Percentiles rank a stretch among this genome's conserved stretches.
Conservation (phyloP, 2,888 invertebrate genomes). For the Strigamia crassipes region DNA sequence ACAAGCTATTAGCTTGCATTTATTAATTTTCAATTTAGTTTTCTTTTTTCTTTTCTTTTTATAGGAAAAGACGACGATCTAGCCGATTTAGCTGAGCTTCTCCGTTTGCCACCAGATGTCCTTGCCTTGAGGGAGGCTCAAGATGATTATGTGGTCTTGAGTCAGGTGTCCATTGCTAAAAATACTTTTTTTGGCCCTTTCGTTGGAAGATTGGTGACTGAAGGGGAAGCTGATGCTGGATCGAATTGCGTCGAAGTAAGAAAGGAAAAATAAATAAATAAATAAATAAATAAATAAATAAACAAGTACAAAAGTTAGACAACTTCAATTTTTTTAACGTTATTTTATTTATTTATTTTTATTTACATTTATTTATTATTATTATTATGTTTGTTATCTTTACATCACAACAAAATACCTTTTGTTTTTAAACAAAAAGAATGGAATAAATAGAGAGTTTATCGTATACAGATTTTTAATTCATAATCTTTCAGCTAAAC, state of each 20-base stretch:
- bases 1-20: slow-evolving; percentile 16
- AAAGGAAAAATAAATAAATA: neutral
- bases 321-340: neutral
- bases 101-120: slow-evolving; percentile 44
- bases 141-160: slow-evolving; percentile 41
- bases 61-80: slow-evolving; percentile 46
- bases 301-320: too few species aligned
- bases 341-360: neutral
- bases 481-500: neutral
- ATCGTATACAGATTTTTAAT: neutral
- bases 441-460: neutral
- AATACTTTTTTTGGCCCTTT: slow-evolving; percentile 41
- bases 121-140: slow-evolving; percentile 29
- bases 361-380: neutral
- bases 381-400: too few species aligned
- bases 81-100: slow-evolving; percentile 39
- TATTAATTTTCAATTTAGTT: slow-evolving; percentile 16
- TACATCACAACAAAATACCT: neutral
- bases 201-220: slow-evolving; percentile 13
- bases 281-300: too few species aligned
- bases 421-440: neutral
- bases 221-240: slow-evolving; percentile 27
- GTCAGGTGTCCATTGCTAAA: slow-evolving; percentile 21
- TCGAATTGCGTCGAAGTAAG: slow-evolving; percentile 43
- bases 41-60: slow-evolving; percentile 8